A percentile compares a stretch with the other conserved stretches of the same genome.
These are phyloP conservation scores for Eriocheir sinensis DNA, from an alignment of 1,140 invertebrate species.

Conservation along the genomic window DNA sequence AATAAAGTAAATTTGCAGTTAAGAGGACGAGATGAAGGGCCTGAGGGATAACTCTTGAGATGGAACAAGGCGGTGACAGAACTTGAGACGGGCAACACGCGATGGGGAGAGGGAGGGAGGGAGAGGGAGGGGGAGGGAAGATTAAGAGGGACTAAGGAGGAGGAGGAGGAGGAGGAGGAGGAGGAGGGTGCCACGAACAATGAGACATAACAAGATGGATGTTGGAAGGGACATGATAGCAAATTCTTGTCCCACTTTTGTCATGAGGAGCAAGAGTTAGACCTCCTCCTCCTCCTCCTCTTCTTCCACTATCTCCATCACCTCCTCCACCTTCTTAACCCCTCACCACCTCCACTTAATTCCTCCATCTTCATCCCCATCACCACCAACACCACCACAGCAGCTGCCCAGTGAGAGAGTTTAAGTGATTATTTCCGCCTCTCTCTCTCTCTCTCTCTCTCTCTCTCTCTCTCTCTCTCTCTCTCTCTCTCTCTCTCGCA, in stretches of 20 bases:
- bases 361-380: background rate
- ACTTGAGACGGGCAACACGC: background rate
- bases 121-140: background rate
- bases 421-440: slow-evolving; percentile 67
- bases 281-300: background rate
- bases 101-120: background rate
- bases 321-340: background rate
- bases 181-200: slow-evolving; percentile 38
- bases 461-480: slow-evolving; percentile 8
- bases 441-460: slow-evolving; percentile 22
- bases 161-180: slow-evolving; percentile 28
- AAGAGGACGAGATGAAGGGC: background rate
- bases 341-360: background rate
- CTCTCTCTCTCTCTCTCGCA: slow-evolving; percentile 7
- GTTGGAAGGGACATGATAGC: slow-evolving; percentile 58
- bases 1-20: background rate
- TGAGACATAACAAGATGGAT: slow-evolving; percentile 60
- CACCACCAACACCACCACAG: background rate
- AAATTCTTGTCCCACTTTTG: slow-evolving; percentile 57
- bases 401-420: slow-evolving; percentile 55
- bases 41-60: slow-evolving; percentile 21
- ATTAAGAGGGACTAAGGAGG: background rate
- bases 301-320: background rate
- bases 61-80: slow-evolving; percentile 38
- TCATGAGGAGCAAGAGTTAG: background rate